Percentiles rank a stretch among this genome's conserved stretches.
phyloP scores from a whole-genome alignment of 30 jellyfish, hydroid and myxozoan species.

The Aurelia aurita complex sp. Pacific region DNA sequence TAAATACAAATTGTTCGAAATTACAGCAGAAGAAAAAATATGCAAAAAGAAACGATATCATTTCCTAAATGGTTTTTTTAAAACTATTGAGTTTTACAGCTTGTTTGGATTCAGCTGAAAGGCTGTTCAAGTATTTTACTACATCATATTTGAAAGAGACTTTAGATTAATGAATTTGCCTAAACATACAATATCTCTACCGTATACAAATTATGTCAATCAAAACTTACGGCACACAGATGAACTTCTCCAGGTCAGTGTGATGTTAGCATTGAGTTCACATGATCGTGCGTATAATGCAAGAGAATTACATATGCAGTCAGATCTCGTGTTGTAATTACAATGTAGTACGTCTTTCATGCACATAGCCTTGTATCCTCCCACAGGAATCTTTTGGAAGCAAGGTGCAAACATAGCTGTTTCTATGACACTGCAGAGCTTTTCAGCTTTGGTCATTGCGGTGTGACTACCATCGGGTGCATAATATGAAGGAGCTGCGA shows the following conservation, averaged over 20 bases:
- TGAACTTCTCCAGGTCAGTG: constrained; percentile 87
- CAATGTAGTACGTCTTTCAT: constrained; percentile 90
- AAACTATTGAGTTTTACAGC: too few relatives aligned
- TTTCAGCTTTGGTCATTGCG: constrained; percentile 70
- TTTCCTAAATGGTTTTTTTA: too few relatives aligned
- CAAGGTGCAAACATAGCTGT: constrained; percentile 85
- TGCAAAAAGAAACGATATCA: too few relatives aligned
- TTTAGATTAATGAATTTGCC: too few relatives aligned
- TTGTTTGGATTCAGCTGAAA: too few relatives aligned
- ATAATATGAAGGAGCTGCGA: constrained; percentile 33
- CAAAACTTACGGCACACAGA: constrained; percentile 89
- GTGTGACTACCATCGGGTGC: constrained; percentile 39
- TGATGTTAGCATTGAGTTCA: constrained; percentile 58
- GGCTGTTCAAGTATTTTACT: too few relatives aligned
- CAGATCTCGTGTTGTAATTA: constrained; percentile 71
- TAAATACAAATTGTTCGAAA: too few relatives aligned
- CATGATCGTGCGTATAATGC: constrained; percentile 89
- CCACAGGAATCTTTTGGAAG: constrained; percentile 45
- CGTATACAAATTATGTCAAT: too few relatives aligned
- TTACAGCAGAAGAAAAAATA: too few relatives aligned
- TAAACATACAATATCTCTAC: too few relatives aligned
- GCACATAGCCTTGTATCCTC: constrained; percentile 80
- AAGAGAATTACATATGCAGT: constrained; percentile 88
- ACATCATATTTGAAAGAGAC: too few relatives aligned
- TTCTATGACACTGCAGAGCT: constrained; percentile 75